Evolutionary conservation across 2,888 invertebrate species (phyloP), one percentile per base, ranked within the genome.

Genomic region (Elegia similella): DNA sequence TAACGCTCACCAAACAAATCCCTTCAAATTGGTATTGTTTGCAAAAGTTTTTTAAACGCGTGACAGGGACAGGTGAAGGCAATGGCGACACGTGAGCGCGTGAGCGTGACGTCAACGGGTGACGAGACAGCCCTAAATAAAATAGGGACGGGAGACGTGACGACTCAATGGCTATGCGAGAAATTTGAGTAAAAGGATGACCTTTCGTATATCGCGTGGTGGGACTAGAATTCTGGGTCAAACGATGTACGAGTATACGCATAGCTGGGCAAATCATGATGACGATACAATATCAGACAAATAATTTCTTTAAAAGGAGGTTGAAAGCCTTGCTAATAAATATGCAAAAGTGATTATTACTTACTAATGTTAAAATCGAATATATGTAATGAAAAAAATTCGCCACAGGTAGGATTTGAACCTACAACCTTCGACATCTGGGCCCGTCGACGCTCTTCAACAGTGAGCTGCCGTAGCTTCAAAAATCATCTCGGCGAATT

Each of bases 61-160:
- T 38, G 38, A 38, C 38, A 12, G 12, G 10, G 12, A 12, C 8
- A 34, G 34, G 12, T 38, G 38, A 34, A 7, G 34, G 10, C n/a
- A n/a, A 46, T 5, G 23, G 23, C 13, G 48, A 48, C 48, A 48
- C 48, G 48, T 32, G 48, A 48, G 7, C 32, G 23, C 23, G 23
- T 2, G 23, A 23, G 23, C 23, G 5, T 48, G 32, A 32, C 48
- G 48, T 48, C 48, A 48, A 32, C 15, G 32, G 48, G 48, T 3
- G 23, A 32, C 32, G 48, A 48, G 7, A 15, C 46, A 23, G 44
- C 23, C 46, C 7, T 48, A 48, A 48, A 48, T 48, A 48, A 32
- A 48, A 47, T 47, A 32, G 32, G 48, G 15, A 32, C 48, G 30
- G 23, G 46, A 46, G 29, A 46, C 46, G 46, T 46, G 23, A 23